Percentiles rank a stretch among this genome's conserved stretches.
These are phyloP conservation scores for Clarias pachynema DNA, from an alignment of 2,797 vertebrate species.

Conservation along the genomic window DNA sequence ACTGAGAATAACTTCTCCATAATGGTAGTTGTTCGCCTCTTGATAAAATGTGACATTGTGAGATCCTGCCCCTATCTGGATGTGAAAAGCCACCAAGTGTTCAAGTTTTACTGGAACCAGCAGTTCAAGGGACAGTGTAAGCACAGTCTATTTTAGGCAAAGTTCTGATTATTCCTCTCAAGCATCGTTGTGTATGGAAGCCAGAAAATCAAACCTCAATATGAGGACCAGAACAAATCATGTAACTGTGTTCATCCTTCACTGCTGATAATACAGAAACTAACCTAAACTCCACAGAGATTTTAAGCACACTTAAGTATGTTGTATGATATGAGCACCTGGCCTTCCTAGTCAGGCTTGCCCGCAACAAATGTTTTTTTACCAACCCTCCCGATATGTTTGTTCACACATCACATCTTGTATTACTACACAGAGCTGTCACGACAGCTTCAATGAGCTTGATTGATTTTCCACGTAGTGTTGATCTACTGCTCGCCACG, in stretches of 20 bases:
- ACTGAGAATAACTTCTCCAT: neutral
- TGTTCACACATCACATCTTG: neutral
- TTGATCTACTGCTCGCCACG: neutral
- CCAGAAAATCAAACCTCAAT: neutral
- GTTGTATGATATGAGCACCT: neutral
- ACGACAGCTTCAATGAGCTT: neutral
- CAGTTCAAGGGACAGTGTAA: neutral
- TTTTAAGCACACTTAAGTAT: too few species aligned
- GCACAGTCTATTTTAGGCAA: neutral
- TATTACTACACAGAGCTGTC: neutral
- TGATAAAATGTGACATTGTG: neutral
- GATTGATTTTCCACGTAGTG: conserved; percentile 1
- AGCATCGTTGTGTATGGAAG: neutral
- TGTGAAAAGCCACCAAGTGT: neutral
- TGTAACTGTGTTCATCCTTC: neutral
- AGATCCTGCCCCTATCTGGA: neutral
- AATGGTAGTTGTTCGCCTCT: neutral
- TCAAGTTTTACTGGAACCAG: neutral
- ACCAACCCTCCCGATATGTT: neutral
- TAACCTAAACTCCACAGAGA: too few species aligned
- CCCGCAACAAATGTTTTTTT: neutral
- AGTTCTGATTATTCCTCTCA: neutral
- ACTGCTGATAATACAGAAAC: neutral
- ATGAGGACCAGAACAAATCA: neutral
- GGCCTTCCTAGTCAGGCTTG: neutral